phyloP scores from a whole-genome alignment of 1,140 invertebrate genomes.

The Heliothis subflexa region DNA sequence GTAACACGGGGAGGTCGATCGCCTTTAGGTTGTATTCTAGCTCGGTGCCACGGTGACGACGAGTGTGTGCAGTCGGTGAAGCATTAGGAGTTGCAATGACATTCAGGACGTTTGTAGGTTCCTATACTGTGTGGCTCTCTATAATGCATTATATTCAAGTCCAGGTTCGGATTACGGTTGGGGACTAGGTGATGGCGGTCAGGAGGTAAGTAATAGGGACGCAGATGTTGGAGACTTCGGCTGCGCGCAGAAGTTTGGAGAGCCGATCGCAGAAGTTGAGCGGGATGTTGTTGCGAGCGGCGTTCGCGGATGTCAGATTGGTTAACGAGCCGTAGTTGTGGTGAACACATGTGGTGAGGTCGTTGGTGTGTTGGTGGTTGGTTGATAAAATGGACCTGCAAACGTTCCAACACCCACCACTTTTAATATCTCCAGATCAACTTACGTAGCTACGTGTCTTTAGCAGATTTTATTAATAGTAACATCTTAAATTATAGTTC shows the following conservation, averaged over 20 bases:
- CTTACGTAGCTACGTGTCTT: constrained; percentile 55
- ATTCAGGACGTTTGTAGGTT: constrained; percentile 69
- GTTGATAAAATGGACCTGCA: constrained; percentile 86
- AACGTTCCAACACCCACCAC: constrained; percentile 86
- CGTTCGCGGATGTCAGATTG: constrained; percentile 80
- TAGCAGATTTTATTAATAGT: constrained; percentile 41
- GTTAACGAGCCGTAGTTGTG: constrained; percentile 82
- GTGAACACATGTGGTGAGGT: constrained; percentile 84
- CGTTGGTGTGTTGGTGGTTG: constrained; percentile 85
- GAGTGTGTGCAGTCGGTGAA: constrained; percentile 80
- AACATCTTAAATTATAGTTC: constrained; percentile 7
- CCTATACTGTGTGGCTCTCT: constrained; percentile 72
- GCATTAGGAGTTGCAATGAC: constrained; percentile 70
- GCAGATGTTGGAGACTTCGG: constrained; percentile 79
- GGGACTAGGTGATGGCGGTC: constrained; percentile 80
- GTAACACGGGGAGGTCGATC: constrained; percentile 67
- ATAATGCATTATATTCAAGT: constrained; percentile 57
- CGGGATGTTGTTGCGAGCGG: constrained; percentile 77
- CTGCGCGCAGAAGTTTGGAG: constrained; percentile 78
- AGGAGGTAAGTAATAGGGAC: constrained; percentile 71
- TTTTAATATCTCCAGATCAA: constrained; percentile 75
- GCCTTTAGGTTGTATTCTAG: constrained; percentile 71
- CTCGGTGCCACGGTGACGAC: constrained; percentile 76
- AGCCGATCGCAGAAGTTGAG: constrained; percentile 76
- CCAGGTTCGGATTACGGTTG: constrained; percentile 59